Percentiles rank a stretch among this genome's conserved stretches.
Evolutionary conservation across 2,797 vertebrate genomes (phyloP).

Genomic region (Zalophus californianus): DNA sequence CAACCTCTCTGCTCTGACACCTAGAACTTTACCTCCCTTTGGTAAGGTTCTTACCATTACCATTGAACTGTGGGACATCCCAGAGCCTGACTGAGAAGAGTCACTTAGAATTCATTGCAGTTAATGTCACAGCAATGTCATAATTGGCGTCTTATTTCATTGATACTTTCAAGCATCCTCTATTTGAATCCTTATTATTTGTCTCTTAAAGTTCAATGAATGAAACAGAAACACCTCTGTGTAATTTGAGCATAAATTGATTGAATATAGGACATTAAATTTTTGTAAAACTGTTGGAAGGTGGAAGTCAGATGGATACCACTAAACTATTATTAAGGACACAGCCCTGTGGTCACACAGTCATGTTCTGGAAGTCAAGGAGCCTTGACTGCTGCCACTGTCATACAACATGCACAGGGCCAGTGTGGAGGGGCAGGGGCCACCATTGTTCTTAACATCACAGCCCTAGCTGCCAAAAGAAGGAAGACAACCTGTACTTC

Average conservation of each 20-base stretch:
- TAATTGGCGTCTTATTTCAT: neutral
- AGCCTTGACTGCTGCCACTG: neutral
- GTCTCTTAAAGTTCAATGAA: neutral
- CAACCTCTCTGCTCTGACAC: neutral
- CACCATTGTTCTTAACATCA: neutral
- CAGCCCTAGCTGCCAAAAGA: neutral
- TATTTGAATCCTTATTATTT: neutral
- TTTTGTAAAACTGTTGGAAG: neutral
- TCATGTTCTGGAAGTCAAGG: neutral
- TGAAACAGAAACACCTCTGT: neutral
- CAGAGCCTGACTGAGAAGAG: neutral
- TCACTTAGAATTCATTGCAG: neutral
- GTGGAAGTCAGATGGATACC: neutral
- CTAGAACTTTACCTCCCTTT: neutral
- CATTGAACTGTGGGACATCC: neutral
- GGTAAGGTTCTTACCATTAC: neutral
- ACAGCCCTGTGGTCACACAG: fast-evolving
- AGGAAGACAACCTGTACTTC: neutral
- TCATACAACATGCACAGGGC: neutral
- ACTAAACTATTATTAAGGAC: neutral
- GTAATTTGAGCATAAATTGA: neutral
- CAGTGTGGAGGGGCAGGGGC: fast-evolving
- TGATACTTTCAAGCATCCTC: neutral
- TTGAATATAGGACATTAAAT: neutral
- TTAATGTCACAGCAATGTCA: neutral